phyloP scores from a whole-genome alignment of 2,888 invertebrate genomes.

The Drosophila paracracens region DNA sequence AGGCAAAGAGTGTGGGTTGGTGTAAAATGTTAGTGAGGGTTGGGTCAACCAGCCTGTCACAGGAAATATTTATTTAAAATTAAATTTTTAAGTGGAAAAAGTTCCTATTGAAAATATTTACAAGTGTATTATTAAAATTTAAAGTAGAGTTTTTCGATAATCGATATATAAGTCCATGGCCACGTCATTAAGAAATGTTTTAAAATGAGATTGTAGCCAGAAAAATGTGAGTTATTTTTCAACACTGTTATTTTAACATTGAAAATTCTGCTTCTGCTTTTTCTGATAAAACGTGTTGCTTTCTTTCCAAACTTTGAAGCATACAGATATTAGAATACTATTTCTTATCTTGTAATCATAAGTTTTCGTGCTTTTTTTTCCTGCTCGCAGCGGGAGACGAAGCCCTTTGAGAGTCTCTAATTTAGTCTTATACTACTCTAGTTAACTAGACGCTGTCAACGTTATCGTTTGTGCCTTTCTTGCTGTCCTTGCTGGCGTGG shows the following conservation, averaged over 20 bases:
- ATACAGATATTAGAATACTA: background rate
- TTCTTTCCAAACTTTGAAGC: background rate
- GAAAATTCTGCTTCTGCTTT: background rate
- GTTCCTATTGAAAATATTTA: background rate
- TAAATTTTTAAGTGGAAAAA: background rate
- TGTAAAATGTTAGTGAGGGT: background rate
- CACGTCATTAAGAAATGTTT: background rate
- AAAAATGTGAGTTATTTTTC: too few relatives aligned
- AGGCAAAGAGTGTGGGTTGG: background rate
- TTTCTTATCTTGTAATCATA: background rate
- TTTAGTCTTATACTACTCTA: constrained; percentile 35
- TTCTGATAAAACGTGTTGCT: too few relatives aligned
- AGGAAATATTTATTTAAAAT: background rate
- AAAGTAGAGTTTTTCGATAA: background rate
- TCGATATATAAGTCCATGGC: background rate
- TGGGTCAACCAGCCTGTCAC: background rate
- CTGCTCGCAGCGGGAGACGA: background rate
- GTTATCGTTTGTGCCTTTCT: constrained; percentile 1
- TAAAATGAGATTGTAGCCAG: background rate
- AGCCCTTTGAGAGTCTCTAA: constrained; percentile 21
- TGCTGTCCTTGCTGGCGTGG: constrained; percentile 16
- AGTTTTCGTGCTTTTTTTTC: background rate
- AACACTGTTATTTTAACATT: too few relatives aligned
- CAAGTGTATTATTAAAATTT: background rate
- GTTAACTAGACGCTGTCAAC: constrained; percentile 32